Percentiles rank a stretch among this genome's conserved stretches.
These are phyloP conservation scores for Buceros bicornis DNA, from an alignment of 2,797 vertebrate genomes.

Conservation along the genomic window DNA sequence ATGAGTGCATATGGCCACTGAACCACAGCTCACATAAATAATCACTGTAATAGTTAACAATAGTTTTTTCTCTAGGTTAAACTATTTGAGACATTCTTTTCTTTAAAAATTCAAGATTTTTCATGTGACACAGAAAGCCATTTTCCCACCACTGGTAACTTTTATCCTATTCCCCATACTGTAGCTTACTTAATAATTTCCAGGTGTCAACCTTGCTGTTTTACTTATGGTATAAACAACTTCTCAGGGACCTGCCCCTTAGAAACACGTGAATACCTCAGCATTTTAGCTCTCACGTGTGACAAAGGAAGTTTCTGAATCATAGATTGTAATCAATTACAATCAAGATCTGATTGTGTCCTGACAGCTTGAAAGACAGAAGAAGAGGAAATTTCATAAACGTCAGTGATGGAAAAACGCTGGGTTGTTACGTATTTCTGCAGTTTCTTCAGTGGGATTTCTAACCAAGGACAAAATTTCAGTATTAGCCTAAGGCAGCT, in stretches of 20 bases:
- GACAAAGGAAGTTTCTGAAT: background rate
- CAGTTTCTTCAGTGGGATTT: background rate
- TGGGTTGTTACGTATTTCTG: background rate
- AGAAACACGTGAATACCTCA: background rate
- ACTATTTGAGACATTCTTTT: constrained; percentile 9
- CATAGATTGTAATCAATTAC: background rate
- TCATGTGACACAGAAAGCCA: background rate
- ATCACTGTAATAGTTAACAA: background rate
- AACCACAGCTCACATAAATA: background rate
- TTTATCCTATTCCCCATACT: background rate
- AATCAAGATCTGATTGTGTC: background rate
- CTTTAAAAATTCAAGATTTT: constrained; percentile 12
- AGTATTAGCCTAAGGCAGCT: background rate
- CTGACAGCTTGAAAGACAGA: background rate
- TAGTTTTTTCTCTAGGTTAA: background rate
- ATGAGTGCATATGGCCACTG: background rate
- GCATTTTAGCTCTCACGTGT: background rate
- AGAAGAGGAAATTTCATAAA: background rate
- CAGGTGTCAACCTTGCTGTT: background rate
- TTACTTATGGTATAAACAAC: background rate
- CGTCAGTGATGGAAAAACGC: background rate
- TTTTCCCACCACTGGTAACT: background rate
- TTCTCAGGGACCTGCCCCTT: background rate
- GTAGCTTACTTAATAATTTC: background rate
- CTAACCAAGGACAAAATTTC: background rate